These are phyloP conservation scores for Andrena bucephala DNA, from an alignment of 2,888 invertebrate genomes.

Conservation along the genomic window DNA sequence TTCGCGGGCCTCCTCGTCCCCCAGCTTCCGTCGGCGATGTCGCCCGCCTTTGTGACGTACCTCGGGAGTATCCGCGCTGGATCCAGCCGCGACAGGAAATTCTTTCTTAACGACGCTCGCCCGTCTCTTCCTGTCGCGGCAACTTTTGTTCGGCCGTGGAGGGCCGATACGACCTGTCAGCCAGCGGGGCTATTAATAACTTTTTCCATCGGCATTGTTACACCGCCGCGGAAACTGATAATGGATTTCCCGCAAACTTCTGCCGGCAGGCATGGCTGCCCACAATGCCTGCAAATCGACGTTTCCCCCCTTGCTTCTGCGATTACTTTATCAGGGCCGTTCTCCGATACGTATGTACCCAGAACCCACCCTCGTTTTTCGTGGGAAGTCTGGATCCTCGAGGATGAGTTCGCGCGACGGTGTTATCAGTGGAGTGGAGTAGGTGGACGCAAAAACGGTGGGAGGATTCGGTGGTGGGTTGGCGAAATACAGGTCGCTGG, in stretches of 20 bases:
- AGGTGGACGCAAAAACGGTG: slow-evolving; percentile 46
- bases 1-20: slow-evolving; percentile 48
- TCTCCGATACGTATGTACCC: not conserved
- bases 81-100: slow-evolving; percentile 51
- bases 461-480: slow-evolving; percentile 45
- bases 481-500: slow-evolving; percentile 16
- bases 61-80: slow-evolving; percentile 32
- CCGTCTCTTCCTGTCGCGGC: slow-evolving; percentile 26
- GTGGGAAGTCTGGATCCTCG: not conserved
- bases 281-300: slow-evolving; percentile 25
- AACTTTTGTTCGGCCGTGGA: slow-evolving; percentile 57
- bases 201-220: slow-evolving; percentile 60
- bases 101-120: slow-evolving; percentile 54
- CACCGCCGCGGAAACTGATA: slow-evolving; percentile 40
- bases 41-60: slow-evolving; percentile 42
- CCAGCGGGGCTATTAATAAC: slow-evolving; percentile 60
- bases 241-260: slow-evolving; percentile 46
- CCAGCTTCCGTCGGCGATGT: slow-evolving; percentile 28
- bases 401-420: not conserved
- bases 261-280: not conserved
- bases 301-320: not conserved
- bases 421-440: not conserved
- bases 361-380: no score
- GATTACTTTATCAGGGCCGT: slow-evolving; percentile 15
- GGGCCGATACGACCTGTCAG: slow-evolving; percentile 59